Base-by-base conservation (phyloP, 2,888 invertebrate genomes). In the Endotricha flammealis region DNA sequence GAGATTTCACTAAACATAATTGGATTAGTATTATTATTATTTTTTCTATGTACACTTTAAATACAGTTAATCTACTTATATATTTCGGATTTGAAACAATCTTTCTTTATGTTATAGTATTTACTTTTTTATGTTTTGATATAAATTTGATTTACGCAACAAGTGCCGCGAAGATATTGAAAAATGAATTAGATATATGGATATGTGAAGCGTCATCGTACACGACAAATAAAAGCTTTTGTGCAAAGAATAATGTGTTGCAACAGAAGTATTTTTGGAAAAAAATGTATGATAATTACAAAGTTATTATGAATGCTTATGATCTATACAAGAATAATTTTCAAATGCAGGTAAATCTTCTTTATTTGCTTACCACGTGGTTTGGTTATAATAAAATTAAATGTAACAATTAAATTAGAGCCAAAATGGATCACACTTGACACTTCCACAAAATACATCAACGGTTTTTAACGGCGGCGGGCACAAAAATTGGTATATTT, bases 171-270 rank as follows among this genome's bases (percentile, higher is more conserved):
- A 20, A 20, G n/a, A 7, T 20, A 2, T 2, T 20, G 20, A 20
- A 6, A 3, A 2, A 20, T 8, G 7, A 4, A 4, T 20, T 20
- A n/a, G 20, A 20, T 6, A 6, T 20, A 2, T 20, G 20, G 20
- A 6, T 20, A 8, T 2, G 3, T 6, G 20, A 20, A 20, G 2
- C n/a, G 7, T 2, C 6, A 4, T 20, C 20, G 6, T 10, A 73
- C 34, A 1, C 16, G 3, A 6, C 3, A 16, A 6, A 4, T 16
- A 16, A 16, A 16, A 4, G 4, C 6, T 4, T 16, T 11, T 27
- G 4, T 12, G 10, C 4, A 24, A 9, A 23, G 10, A 23, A 6
- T n/a, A 10, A 1, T 23, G 9, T 8, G n/a, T 8, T 2, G 10
- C 8, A 9, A 3, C n/a, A n/a, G 8, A 3, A 23, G 10, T n/a